These are phyloP conservation scores for Mactra quadrangularis DNA, from an alignment of 1,140 invertebrate species.

Conservation along the genomic window DNA sequence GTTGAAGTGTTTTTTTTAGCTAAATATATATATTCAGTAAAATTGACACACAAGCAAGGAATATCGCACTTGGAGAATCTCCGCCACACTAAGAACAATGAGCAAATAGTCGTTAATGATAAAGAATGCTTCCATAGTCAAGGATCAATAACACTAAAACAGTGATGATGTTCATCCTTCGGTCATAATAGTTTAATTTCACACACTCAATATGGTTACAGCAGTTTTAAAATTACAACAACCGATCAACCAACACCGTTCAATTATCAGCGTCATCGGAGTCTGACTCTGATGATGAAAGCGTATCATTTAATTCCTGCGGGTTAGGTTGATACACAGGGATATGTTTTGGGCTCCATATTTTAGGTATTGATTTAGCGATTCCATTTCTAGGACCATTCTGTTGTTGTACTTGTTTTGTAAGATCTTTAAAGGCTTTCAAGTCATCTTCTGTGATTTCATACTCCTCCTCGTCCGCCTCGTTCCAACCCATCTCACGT, in stretches of 20 bases:
- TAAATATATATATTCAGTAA: too few species aligned
- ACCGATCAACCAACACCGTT: too few species aligned
- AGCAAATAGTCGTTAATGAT: conserved; percentile 29
- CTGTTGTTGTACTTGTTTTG: conserved; percentile 78
- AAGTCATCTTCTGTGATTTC: conserved; percentile 83
- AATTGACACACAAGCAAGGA: conserved; percentile 32
- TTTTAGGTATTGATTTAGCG: conserved; percentile 62
- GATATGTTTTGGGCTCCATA: conserved; percentile 76
- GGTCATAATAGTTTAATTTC: not conserved
- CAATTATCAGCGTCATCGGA: conserved; percentile 64
- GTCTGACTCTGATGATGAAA: conserved; percentile 72
- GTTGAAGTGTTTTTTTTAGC: too few species aligned
- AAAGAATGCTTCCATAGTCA: conserved; percentile 30
- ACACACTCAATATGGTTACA: conserved; percentile 1
- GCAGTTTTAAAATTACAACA: too few species aligned
- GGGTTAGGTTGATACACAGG: conserved; percentile 68
- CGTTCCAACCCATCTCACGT: conserved; percentile 83
- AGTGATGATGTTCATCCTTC: conserved; percentile 10
- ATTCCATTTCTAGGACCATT: conserved; percentile 57
- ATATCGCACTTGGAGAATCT: conserved; percentile 28
- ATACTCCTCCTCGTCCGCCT: conserved; percentile 82
- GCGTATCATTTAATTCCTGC: conserved; percentile 74
- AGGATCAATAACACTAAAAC: not conserved
- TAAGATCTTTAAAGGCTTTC: conserved; percentile 80
- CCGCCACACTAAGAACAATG: conserved; percentile 27